Evolutionary conservation across 2,797 vertebrate genomes (phyloP).

Genomic region (Sebastes matsubarae): DNA sequence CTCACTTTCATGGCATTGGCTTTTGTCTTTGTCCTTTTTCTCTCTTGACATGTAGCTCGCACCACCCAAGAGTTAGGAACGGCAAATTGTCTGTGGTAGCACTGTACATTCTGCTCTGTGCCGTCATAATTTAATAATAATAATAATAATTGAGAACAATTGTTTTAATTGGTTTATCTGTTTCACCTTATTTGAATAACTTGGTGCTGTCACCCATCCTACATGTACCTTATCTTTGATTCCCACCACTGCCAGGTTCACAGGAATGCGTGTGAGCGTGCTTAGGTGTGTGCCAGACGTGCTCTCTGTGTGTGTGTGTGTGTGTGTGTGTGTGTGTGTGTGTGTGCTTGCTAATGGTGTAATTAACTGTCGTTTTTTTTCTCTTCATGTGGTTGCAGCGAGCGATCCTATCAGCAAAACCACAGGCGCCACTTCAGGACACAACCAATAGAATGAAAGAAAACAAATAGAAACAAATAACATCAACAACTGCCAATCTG

Average conservation of each 20-base stretch:
- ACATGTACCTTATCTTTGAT: background rate
- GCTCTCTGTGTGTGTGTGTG: background rate
- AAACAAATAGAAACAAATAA: background rate
- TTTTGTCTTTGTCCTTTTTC: conserved; percentile 1
- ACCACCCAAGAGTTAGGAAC: conserved; percentile 4
- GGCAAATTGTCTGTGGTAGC: background rate
- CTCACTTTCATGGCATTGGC: conserved; percentile 22
- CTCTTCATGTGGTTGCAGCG: conserved; percentile 78
- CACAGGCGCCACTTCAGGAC: conserved; percentile 74
- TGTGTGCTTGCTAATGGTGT: conserved; percentile 62
- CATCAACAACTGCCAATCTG: conserved; percentile 19
- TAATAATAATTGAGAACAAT: background rate
- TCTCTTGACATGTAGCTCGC: background rate
- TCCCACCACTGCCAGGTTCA: background rate
- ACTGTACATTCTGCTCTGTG: background rate
- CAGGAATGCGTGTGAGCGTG: background rate
- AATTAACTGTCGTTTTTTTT: conserved; percentile 76
- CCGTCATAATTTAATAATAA: background rate
- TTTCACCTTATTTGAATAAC: background rate
- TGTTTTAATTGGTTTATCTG: background rate
- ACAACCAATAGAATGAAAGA: conserved; percentile 36
- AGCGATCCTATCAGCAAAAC: conserved; percentile 77
- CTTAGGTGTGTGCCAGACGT: background rate
- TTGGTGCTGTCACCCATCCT: background rate
- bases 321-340: background rate